A percentile compares a stretch with the other conserved stretches of the same genome.
phyloP scores from a whole-genome alignment of 2,113 vertebrate genomes.

The Orientallactaga bullata region DNA sequence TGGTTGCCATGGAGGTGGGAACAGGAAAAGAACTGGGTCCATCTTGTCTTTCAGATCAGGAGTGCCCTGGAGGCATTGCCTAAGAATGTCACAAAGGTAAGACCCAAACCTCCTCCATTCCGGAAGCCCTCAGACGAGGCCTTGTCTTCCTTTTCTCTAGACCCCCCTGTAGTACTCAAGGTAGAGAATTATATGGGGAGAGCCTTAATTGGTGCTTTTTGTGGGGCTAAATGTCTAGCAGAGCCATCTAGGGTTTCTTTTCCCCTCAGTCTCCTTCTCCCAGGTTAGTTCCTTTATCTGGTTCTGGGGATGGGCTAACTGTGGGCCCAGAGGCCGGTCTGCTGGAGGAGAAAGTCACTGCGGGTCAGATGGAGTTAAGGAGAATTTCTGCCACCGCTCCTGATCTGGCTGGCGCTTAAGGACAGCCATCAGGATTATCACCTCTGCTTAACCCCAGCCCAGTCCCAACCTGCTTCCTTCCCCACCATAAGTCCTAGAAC shows the following conservation, averaged over 20 bases:
- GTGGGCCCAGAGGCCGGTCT: neutral
- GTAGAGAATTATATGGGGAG: fast-evolving
- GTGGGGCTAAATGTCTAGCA: neutral
- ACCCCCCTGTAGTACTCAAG: fast-evolving
- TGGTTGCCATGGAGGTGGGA: neutral
- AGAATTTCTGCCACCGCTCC: too few relatives aligned
- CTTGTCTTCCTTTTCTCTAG: neutral
- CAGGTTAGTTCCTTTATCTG: neutral
- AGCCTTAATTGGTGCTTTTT: neutral
- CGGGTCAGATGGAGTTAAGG: too few relatives aligned
- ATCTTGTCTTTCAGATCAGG: neutral
- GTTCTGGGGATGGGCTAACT: neutral
- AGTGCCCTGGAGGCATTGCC: neutral
- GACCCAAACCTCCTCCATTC: neutral
- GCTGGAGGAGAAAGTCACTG: neutral
- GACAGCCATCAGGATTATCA: neutral
- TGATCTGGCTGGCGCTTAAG: neutral
- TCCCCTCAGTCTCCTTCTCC: neutral
- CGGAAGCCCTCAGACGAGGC: neutral
- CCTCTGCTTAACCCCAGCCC: neutral
- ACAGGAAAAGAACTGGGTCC: neutral
- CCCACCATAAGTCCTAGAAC: neutral
- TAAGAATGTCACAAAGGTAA: neutral
- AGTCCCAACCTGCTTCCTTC: neutral
- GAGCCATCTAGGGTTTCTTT: neutral